Base-by-base conservation (phyloP, 1,140 invertebrate genomes). In the Pachyrhynchus sulphureomaculatus region DNA sequence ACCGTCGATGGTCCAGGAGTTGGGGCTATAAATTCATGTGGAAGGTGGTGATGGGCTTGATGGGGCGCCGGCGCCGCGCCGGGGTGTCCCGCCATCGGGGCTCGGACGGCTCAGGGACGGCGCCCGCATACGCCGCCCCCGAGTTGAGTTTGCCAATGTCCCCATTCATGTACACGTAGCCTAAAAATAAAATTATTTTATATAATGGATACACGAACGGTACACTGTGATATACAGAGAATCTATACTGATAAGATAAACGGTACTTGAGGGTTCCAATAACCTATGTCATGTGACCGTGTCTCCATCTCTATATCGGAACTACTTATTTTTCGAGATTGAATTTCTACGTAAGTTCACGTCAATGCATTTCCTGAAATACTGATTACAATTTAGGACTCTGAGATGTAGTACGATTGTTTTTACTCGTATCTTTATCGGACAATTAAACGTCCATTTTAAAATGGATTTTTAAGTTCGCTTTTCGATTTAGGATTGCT, bases 131-230 rank as follows among this genome's bases (percentile, higher is more conserved):
- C 70, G 82, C 82, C 78, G 81, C 82, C 83, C 84, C 84, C 79
- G 83, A 80, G 79, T 82, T 81, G 78, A 85, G 78, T 80, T 86
- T 86, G 76, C 82, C 84, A 79, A 86, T 81, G 81, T 88, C 86
- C 82, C 86, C 86, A 88, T 88, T 88, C 86, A 88, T 88, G 84
- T 86, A 87, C 82, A 83, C 82, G 81, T 85, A 82, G 73, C 83
- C 86, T 88, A 71, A 33, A 78, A 78, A 26, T 41, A 63, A 34
- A 58, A 64, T 45, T 48, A 64, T n/a, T 0, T 32, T 12, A 29
- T n/a, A 1, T 33, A 2, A n/a, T n/a, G 8, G 9, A 2, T 9
- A 2, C 10, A 9, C 9, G 18, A 18, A 42, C 9, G 10, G 33
- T 3, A 34, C 10, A 13, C 33, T 12, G 10, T 34, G 13, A 34